A percentile compares a stretch with the other conserved stretches of the same genome.
These are phyloP conservation scores for Sarcophaga carnaria DNA, from an alignment of 2,888 invertebrate genomes.

Conservation along the genomic window DNA sequence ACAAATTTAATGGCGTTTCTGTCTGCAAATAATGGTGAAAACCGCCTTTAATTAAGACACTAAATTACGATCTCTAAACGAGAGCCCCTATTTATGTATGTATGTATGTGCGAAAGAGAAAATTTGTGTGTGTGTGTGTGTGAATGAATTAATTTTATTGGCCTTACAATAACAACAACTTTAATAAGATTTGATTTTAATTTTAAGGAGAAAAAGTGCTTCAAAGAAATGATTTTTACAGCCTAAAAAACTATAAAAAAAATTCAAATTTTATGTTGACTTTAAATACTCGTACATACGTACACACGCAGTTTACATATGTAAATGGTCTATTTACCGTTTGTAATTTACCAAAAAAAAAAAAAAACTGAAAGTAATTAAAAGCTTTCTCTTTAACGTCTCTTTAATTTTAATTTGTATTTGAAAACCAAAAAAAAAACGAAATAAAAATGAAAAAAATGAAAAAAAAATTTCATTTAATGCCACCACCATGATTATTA, in stretches of 20 bases:
- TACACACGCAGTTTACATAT: neutral
- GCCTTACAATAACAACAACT: neutral
- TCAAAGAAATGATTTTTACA: neutral
- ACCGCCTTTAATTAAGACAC: slow-evolving; percentile 30
- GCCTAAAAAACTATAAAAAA: neutral
- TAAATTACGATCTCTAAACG: slow-evolving; percentile 19
- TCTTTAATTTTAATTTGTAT: neutral
- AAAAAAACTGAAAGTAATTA: slow-evolving; percentile 20
- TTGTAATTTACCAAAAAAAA: neutral
- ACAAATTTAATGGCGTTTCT: neutral
- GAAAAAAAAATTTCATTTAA: neutral
- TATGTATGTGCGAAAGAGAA: neutral
- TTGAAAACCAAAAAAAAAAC: neutral
- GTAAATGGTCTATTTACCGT: neutral
- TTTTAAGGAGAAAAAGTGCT: neutral
- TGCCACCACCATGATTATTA: neutral
- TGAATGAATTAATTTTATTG: slow-evolving; percentile 27
- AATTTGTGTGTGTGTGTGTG: slow-evolving; percentile 35
- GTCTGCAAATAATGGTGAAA: neutral
- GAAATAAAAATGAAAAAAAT: neutral
- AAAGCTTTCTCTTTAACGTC: slow-evolving; percentile 29
- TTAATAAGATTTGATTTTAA: neutral
- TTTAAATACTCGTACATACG: neutral
- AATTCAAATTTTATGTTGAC: neutral
- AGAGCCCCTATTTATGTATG: neutral